These are phyloP conservation scores for Crambe crambe DNA, from an alignment of 37 sponge, comb jelly and placozoan genomes.

Conservation along the genomic window DNA sequence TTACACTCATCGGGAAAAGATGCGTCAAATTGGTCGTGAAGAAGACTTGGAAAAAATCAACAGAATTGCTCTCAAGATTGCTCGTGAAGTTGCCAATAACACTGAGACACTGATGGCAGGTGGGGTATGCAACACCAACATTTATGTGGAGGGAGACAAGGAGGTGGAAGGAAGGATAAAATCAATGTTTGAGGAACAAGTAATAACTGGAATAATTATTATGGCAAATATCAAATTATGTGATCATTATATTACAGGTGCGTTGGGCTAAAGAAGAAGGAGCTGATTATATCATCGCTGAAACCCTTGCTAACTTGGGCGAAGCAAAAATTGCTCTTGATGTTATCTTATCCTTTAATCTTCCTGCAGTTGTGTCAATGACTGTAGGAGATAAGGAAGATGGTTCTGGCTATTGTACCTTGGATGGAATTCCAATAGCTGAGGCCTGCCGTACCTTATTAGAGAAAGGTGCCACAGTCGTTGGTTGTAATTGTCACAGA, in stretches of 20 bases:
- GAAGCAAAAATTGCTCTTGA: slow-evolving; percentile 63
- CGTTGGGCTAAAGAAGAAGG: slow-evolving; percentile 66
- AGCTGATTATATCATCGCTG: slow-evolving; percentile 55
- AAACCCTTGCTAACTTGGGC: slow-evolving; percentile 24
- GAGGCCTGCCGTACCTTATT: slow-evolving; percentile 36
- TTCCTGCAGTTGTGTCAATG: slow-evolving; percentile 40
- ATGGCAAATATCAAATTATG: too few species aligned
- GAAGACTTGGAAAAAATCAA: slow-evolving; percentile 55
- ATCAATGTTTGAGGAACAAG: slow-evolving; percentile 49
- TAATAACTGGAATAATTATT: not conserved
- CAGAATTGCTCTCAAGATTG: slow-evolving; percentile 48
- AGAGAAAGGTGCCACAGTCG: slow-evolving; percentile 52
- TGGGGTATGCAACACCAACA: slow-evolving; percentile 22
- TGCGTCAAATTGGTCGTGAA: slow-evolving; percentile 55
- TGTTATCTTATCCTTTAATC: slow-evolving; percentile 47
- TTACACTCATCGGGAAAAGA: slow-evolving; percentile 39
- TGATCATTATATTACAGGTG: slow-evolving; percentile 8
- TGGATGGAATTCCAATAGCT: slow-evolving; percentile 38
- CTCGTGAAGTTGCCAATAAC: slow-evolving; percentile 41
- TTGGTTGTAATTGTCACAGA: slow-evolving; percentile 48
- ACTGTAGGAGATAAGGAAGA: not conserved
- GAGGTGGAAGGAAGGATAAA: slow-evolving; percentile 3
- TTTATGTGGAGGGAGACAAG: not conserved
- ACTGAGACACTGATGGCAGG: slow-evolving; percentile 43
- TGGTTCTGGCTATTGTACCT: not conserved